Base-by-base conservation (phyloP, 2,888 invertebrate genomes). In the Pocota personata region DNA sequence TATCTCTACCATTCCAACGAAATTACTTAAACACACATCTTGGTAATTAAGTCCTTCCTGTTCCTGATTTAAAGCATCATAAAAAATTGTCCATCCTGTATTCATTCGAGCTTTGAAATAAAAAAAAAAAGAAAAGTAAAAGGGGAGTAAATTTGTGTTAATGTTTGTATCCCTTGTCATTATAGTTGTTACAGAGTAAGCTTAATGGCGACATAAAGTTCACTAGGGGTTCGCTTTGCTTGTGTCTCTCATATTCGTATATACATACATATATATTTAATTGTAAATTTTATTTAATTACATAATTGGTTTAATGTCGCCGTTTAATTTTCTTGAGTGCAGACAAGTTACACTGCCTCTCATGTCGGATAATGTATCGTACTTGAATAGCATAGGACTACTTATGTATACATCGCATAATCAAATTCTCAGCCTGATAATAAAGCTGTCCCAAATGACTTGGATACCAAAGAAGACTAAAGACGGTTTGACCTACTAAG, bases 201-300 rank as follows among this genome's bases (percentile, higher is more conserved):
- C n/a, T 71, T 71, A 71, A 71, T 57, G 46, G 52, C 30, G 24
- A 19, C 27, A 57, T 46, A 30, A 46, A 30, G n/a, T 55, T 57
- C n/a, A 57, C 30, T 30, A 21, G n/a, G 30, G 12, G 27, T 40
- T 32, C 19, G 16, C 10, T 4, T 6, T 57, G 16, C 12, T 43
- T 62, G 46, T 8, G 6, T 30, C 35, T 16, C 19, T 5, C 14
- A 64, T 7, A 27, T 8, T 14, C 66, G 19, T 62, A 40, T 5
- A n/a, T 40, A 0, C 48, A 1, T 19, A 30, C 10, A 1, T 40
- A 19, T 4, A 3, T 37, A 24, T 21, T 10, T 32, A 57, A 43
- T 32, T 71, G 27, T 40, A 12, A 32, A 32, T 35, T 40, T 19
- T 16, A n/a, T 40, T 52, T 52, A 14, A 27, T 67, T 67, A 7